Conservation (phyloP, 1,140 invertebrate genomes). For the Penaeus indicus region DNA sequence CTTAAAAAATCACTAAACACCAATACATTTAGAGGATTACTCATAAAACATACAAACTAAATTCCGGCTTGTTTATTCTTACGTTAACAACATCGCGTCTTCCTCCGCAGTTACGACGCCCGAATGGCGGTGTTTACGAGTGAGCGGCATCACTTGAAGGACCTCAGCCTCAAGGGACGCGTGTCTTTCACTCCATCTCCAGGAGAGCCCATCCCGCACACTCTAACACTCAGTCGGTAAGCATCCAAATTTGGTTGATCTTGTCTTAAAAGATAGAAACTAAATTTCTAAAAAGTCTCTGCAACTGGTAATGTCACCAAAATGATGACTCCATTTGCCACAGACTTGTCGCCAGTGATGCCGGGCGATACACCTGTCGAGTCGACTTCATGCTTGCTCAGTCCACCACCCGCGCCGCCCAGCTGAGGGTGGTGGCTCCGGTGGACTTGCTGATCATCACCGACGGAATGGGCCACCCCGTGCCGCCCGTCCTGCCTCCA, state of each 20-base stretch:
- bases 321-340: no score
- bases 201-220: constrained; percentile 41
- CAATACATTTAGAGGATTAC: no score
- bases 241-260: neutral
- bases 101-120: constrained; percentile 40
- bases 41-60: no score
- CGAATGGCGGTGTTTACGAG: constrained; percentile 41
- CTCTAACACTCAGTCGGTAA: constrained; percentile 39
- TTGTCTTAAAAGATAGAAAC: no score
- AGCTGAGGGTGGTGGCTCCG: constrained; percentile 54
- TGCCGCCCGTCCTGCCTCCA: constrained; percentile 46
- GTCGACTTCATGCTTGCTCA: constrained; percentile 64
- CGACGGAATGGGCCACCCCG: constrained; percentile 35
- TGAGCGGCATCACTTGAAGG: constrained; percentile 43
- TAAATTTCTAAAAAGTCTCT: no score
- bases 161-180: constrained; percentile 34
- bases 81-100: neutral
- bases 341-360: constrained; percentile 41
- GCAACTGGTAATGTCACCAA: no score
- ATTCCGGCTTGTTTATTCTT: neutral
- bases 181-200: constrained; percentile 36
- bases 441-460: constrained; percentile 60
- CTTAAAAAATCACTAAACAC: no score
- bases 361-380: constrained; percentile 61
- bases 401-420: constrained; percentile 45